phyloP scores from a whole-genome alignment of 2,888 invertebrate genomes.

The Platycheirus rosarum region DNA sequence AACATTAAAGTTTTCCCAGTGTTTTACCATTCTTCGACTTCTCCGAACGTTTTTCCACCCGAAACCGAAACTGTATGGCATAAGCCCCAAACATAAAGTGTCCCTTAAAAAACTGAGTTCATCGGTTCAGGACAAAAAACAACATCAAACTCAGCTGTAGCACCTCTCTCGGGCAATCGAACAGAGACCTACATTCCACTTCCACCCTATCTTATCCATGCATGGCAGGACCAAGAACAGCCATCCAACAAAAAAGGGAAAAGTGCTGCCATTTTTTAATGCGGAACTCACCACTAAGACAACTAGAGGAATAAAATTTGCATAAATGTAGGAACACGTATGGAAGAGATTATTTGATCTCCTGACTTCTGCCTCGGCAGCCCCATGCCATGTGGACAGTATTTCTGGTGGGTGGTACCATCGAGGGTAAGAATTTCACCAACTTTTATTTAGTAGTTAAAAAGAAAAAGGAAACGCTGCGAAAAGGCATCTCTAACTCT shows the following conservation, averaged over 20 bases:
- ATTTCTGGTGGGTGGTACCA: slow-evolving; percentile 3
- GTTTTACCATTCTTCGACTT: neutral
- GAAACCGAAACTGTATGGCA: slow-evolving; percentile 43
- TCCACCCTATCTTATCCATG: neutral
- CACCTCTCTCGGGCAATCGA: slow-evolving; percentile 44
- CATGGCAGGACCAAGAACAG: neutral
- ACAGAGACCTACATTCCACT: slow-evolving; percentile 2
- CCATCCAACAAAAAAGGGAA: slow-evolving; percentile 25
- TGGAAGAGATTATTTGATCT: slow-evolving; percentile 73
- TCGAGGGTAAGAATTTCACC: slow-evolving; percentile 18
- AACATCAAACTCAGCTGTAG: neutral
- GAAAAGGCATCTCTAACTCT: no score
- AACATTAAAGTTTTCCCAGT: slow-evolving; percentile 55
- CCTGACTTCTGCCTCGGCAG: slow-evolving; percentile 66
- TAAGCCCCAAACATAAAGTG: slow-evolving; percentile 61
- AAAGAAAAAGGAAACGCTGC: no score
- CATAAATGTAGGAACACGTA: slow-evolving; percentile 71
- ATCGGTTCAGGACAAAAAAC: slow-evolving; percentile 19
- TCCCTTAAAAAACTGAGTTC: slow-evolving; percentile 68
- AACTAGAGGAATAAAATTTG: slow-evolving; percentile 55
- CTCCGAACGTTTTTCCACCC: slow-evolving; percentile 10
- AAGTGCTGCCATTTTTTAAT: slow-evolving; percentile 66
- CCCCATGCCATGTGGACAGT: slow-evolving; percentile 26
- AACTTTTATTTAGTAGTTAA: neutral
- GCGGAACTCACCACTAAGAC: slow-evolving; percentile 24